A percentile compares a stretch with the other conserved stretches of the same genome.
phyloP scores from a whole-genome alignment of 2,888 invertebrate genomes.

The Limenitis arthemis region DNA sequence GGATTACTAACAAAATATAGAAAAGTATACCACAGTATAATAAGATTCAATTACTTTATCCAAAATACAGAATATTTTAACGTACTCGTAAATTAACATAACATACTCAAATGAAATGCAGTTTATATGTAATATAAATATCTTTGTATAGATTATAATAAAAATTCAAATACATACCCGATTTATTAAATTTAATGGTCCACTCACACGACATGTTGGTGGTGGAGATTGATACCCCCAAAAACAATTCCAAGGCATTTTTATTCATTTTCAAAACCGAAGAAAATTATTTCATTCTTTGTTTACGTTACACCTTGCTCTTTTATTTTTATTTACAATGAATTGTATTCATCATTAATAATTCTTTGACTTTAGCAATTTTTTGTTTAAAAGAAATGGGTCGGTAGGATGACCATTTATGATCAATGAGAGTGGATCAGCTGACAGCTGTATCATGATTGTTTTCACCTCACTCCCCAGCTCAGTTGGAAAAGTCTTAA shows the following conservation, averaged over 20 bases:
- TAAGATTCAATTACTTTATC: too few relatives aligned
- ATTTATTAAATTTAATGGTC: conserved; percentile 49
- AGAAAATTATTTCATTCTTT: conserved; percentile 3
- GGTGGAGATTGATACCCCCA: conserved; percentile 64
- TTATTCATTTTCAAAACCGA: conserved; percentile 34
- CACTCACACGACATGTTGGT: conserved; percentile 58
- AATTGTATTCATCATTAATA: not conserved
- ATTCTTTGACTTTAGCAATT: not conserved
- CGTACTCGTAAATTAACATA: too few relatives aligned
- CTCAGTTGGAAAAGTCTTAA: too few relatives aligned
- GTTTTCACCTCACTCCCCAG: conserved; percentile 1
- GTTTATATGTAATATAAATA: not conserved
- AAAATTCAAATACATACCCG: conserved; percentile 39
- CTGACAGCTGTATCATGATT: conserved; percentile 26
- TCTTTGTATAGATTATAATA: not conserved
- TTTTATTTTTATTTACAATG: not conserved
- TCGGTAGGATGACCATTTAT: not conserved
- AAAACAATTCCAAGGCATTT: conserved; percentile 66
- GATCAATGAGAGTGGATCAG: conserved; percentile 34
- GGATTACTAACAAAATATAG: too few relatives aligned
- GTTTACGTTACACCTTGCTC: conserved; percentile 4
- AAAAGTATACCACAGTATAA: too few relatives aligned
- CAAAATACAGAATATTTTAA: not conserved
- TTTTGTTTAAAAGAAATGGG: not conserved
- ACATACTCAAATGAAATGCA: too few relatives aligned